These are phyloP conservation scores for Morus bassanus DNA, from an alignment of 2,797 vertebrate species.

Conservation along the genomic window DNA sequence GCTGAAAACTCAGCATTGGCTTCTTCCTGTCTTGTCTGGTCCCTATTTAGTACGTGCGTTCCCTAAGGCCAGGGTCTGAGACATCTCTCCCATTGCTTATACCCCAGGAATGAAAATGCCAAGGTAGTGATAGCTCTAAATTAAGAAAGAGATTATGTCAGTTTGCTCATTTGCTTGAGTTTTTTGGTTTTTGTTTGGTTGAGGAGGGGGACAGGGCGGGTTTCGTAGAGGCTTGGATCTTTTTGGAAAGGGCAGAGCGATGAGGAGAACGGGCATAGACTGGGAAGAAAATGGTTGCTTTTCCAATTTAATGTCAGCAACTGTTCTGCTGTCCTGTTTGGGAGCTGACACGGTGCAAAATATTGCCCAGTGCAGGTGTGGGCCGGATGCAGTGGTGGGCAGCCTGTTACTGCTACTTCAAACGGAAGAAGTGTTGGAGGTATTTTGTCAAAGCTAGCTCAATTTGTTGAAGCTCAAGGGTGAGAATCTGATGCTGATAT, in stretches of 20 bases:
- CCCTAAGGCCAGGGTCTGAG: background rate
- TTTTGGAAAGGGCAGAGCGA: background rate
- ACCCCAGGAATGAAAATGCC: background rate
- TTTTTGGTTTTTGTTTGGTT: background rate
- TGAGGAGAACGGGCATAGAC: background rate
- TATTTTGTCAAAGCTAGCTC: background rate
- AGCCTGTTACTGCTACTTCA: background rate
- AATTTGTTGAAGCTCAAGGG: background rate
- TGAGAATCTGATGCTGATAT: background rate
- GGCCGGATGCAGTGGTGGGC: background rate
- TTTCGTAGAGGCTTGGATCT: background rate
- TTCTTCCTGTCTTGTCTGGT: background rate
- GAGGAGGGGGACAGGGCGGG: accelerated
- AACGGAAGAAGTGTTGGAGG: background rate
- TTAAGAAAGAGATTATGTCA: background rate
- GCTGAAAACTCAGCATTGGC: background rate
- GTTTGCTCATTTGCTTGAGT: background rate
- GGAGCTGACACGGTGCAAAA: background rate
- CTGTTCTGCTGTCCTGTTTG: background rate
- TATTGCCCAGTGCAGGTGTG: background rate
- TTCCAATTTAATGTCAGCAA: background rate
- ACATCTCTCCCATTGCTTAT: background rate
- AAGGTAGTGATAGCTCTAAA: background rate
- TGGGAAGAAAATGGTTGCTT: background rate
- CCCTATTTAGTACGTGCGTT: background rate